phyloP scores from a whole-genome alignment of 2,888 invertebrate genomes.

The Eupithecia pulchellata region DNA sequence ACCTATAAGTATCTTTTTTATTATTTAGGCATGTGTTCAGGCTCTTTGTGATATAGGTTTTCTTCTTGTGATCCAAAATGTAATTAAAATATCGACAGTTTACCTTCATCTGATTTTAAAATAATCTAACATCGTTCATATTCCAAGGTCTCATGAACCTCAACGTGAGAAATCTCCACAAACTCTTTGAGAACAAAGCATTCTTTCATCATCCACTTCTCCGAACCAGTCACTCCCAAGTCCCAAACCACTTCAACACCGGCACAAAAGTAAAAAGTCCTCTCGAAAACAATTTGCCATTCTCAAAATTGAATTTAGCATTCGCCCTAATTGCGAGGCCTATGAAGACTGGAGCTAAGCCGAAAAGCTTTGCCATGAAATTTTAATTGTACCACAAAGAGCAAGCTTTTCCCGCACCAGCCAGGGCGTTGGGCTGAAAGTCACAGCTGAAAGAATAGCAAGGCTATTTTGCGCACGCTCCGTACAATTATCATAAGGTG shows the following conservation, averaged over 20 bases:
- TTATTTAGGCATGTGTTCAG: too few species aligned
- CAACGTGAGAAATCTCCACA: background rate
- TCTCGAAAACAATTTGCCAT: constrained; percentile 37
- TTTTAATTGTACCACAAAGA: constrained; percentile 72
- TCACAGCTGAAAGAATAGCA: constrained; percentile 19
- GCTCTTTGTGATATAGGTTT: background rate
- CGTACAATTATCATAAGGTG: background rate
- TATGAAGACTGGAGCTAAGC: constrained; percentile 47
- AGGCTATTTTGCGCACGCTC: background rate
- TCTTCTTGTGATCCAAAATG: background rate
- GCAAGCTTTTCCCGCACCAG: constrained; percentile 41
- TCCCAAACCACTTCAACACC: constrained; percentile 28
- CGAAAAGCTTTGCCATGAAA: constrained; percentile 62
- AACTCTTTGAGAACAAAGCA: constrained; percentile 5
- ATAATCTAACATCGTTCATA: background rate
- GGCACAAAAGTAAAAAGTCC: constrained; percentile 35
- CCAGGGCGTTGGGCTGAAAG: constrained; percentile 26
- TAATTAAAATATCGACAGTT: background rate
- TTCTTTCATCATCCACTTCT: constrained; percentile 26
- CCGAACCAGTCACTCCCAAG: constrained; percentile 24
- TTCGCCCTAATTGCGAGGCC: constrained; percentile 45
- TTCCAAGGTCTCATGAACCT: background rate
- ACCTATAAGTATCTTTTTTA: too few species aligned
- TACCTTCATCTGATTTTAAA: background rate
- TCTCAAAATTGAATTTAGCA: constrained; percentile 42